Percentiles rank a stretch among this genome's conserved stretches.
Conservation (phyloP, 2,113 vertebrate genomes). For the Smithornis capensis region DNA sequence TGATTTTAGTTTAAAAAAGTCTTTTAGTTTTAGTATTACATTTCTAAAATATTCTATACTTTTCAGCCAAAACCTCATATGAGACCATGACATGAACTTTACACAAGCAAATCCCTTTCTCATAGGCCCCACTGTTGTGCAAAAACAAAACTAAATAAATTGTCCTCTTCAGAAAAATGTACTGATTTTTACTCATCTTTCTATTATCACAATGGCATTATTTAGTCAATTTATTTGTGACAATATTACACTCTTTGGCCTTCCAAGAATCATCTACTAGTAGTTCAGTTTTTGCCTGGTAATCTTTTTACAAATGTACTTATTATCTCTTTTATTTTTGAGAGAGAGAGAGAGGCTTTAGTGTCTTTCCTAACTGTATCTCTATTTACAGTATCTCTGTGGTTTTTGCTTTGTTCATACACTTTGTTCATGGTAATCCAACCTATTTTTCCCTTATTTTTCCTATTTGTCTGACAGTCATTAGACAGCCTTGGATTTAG, state of each 20-base stretch:
- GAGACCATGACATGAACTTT: not conserved
- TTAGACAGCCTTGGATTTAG: not conserved
- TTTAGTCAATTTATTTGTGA: not conserved
- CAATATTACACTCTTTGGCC: not conserved
- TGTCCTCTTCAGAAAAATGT: not conserved
- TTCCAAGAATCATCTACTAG: not conserved
- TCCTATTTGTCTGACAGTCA: not conserved
- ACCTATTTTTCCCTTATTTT: not conserved
- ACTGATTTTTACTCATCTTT: not conserved
- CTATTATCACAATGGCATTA: not conserved
- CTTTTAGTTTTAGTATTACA: not conserved
- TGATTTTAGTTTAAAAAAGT: too few species aligned
- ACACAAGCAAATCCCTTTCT: not conserved
- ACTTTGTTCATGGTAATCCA: not conserved
- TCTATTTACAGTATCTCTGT: not conserved
- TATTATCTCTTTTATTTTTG: not conserved
- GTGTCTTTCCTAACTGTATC: not conserved
- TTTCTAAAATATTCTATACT: not conserved
- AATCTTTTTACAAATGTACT: not conserved
- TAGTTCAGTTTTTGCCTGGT: not conserved
- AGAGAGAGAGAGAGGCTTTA: not conserved
- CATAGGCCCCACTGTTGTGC: fast-evolving
- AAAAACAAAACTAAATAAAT: not conserved
- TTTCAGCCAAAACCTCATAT: not conserved
- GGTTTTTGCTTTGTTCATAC: not conserved